A percentile compares a stretch with the other conserved stretches of the same genome.
Evolutionary conservation across 1,140 invertebrate genomes (phyloP).

Genomic region (Leptinotarsa undecemlineata): DNA sequence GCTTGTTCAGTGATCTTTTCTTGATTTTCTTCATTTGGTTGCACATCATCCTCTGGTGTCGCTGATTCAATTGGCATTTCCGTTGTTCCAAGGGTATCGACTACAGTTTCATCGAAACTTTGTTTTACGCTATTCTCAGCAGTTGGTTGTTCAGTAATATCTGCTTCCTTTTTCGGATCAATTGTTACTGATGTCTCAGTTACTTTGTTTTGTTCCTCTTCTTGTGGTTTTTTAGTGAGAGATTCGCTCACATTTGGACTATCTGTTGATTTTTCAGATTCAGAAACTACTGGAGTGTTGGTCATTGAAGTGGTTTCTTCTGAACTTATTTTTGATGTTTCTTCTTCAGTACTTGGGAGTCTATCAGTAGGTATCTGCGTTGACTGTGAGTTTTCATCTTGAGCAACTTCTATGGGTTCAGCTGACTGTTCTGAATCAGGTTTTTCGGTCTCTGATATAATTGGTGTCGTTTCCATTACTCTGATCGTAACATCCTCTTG

Average conservation of each 20-base stretch:
- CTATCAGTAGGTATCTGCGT: background rate
- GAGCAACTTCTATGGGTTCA: background rate
- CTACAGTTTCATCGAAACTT: no score
- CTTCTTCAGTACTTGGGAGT: background rate
- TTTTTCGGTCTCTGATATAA: background rate
- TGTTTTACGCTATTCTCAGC: no score
- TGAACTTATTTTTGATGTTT: background rate
- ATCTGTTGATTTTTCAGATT: constrained; percentile 10
- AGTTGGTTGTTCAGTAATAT: no score
- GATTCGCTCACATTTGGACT: background rate
- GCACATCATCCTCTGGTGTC: background rate
- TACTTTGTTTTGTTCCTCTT: background rate
- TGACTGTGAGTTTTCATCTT: background rate
- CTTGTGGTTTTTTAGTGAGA: constrained; percentile 16
- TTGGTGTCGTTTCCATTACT: background rate
- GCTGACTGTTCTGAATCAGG: background rate
- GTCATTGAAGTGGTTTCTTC: background rate
- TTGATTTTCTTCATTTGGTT: background rate
- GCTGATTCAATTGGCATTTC: no score
- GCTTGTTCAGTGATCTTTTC: background rate
- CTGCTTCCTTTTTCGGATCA: background rate
- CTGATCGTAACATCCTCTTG: background rate
- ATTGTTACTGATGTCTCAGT: background rate
- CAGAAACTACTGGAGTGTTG: background rate
- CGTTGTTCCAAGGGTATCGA: no score